These are phyloP conservation scores for Drosophila mojavensis DNA, from an alignment of 1,140 invertebrate genomes.

Conservation along the genomic window DNA sequence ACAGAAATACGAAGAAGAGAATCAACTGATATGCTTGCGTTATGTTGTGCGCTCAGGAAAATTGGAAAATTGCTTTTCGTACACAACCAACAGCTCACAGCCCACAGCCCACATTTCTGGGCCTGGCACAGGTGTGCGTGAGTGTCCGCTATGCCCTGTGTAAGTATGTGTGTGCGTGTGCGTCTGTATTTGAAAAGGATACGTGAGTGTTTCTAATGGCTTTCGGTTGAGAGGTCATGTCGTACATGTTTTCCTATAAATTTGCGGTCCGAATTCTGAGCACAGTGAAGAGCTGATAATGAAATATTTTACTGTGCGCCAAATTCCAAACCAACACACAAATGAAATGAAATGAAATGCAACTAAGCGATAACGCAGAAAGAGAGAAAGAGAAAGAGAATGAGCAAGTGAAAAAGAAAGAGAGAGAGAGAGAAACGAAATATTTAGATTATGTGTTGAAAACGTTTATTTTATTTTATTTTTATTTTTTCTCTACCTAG, in stretches of 20 bases:
- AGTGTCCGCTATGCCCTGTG: background rate
- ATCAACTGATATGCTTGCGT: conserved; percentile 30
- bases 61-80: conserved; percentile 39
- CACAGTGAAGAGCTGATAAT: conserved; percentile 25
- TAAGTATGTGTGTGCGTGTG: background rate
- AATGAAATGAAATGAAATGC: conserved; percentile 32
- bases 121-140: conserved; percentile 13
- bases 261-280: conserved; percentile 19
- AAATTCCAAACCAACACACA: conserved; percentile 31
- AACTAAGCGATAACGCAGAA: conserved; percentile 4
- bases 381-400: background rate
- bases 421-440: background rate
- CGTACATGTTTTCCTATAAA: conserved; percentile 6
- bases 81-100: too few species aligned
- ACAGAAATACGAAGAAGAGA: conserved; percentile 5
- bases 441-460: conserved; percentile 59
- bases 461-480: conserved; percentile 46
- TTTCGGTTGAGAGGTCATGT: conserved; percentile 36
- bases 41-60: conserved; percentile 42
- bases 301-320: conserved; percentile 37
- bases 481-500: background rate
- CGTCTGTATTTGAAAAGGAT: conserved; percentile 24
- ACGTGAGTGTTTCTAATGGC: conserved; percentile 48
- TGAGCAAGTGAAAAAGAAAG: background rate
- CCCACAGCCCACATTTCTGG: conserved; percentile 11